Evolutionary conservation across 2,888 invertebrate species (phyloP), one percentile per base, ranked within the genome.

Genomic region (Eupithecia subfuscata): DNA sequence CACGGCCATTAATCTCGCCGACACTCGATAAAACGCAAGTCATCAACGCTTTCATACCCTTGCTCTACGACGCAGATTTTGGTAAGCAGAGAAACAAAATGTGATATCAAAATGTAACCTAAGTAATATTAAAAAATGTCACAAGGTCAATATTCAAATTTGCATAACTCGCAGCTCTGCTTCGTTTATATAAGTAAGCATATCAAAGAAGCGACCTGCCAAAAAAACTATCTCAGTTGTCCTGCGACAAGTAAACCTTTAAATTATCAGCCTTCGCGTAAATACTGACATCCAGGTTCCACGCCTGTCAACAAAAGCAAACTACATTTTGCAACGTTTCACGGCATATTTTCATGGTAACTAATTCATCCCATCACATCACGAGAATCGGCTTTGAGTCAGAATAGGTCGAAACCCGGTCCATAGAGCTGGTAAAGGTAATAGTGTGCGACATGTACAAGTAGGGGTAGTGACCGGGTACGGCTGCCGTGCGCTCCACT

Each of bases 11-110:
- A 95, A 94, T 95, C 94, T 94, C 94, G 84, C 89, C 87, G 90
- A 89, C 92, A 91, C 91, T 91, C 93, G 92, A 94, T 93, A 92
- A 92, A 93, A 91, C 89, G 94, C 94, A 92, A 94, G 92, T 95
- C 94, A 95, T 90, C 89, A 84, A 40, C 67, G 43, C 68, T 68
- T 43, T 72, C 73, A 67, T 74, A 48, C 74, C 75, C 76, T 75
- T 70, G 70, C 75, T 25, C 25, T 25, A 56, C 12, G 22, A 60
- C 60, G 60, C 14, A 25, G 5, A 56, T 22, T 56, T 56, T 56
- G 22, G 56, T 56, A 56, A 67, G 37, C 37, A 18, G 37, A 67
- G 11, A 67, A 34, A 67, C 22, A 43, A 67, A 37, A 40, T 22
- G 9, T n/a, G 0, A 11, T 12, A 37, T 67, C 1, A n/a, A n/a